A percentile compares a stretch with the other conserved stretches of the same genome.
phyloP scores from a whole-genome alignment of 2,888 invertebrate genomes.

The Exephanes ischioxanthus region DNA sequence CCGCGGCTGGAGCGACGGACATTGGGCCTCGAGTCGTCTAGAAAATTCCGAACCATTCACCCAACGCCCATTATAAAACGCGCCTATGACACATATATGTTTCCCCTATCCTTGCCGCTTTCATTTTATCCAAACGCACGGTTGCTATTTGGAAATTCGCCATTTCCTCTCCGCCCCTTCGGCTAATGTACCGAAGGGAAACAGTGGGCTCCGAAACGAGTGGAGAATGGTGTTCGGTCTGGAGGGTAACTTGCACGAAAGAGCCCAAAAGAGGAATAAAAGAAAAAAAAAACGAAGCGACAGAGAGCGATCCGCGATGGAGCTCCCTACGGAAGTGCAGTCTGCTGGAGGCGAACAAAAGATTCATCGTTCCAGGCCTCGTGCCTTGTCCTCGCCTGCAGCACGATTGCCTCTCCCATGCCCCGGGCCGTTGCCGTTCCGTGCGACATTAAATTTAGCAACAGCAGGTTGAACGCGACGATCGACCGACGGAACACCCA shows the following conservation, averaged over 20 bases:
- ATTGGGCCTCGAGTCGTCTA: neutral
- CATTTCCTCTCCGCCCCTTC: conserved; percentile 31
- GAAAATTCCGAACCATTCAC: conserved; percentile 8
- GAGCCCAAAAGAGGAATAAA: conserved; percentile 2
- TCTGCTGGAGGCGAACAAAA: conserved; percentile 75
- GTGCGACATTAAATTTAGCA: conserved; percentile 42
- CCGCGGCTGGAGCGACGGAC: neutral
- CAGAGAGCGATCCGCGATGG: conserved; percentile 52
- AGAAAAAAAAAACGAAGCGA: conserved; percentile 6
- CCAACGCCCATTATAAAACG: neutral
- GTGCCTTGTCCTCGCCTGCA: conserved; percentile 58
- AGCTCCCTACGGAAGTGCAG: conserved; percentile 74
- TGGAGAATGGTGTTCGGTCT: conserved; percentile 7
- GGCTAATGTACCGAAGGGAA: neutral
- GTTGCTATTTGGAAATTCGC: conserved; percentile 21
- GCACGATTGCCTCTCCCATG: conserved; percentile 38
- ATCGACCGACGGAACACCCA: conserved; percentile 1
- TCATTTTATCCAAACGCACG: neutral
- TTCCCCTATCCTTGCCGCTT: neutral
- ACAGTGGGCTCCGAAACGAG: neutral
- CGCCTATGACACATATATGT: neutral
- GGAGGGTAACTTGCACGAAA: conserved; percentile 33
- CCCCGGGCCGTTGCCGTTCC: conserved; percentile 13
- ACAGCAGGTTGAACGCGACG: conserved; percentile 19
- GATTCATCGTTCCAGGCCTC: conserved; percentile 71